Conservation (phyloP, 2,888 invertebrate genomes). For the Drosophila koepferae region DNA sequence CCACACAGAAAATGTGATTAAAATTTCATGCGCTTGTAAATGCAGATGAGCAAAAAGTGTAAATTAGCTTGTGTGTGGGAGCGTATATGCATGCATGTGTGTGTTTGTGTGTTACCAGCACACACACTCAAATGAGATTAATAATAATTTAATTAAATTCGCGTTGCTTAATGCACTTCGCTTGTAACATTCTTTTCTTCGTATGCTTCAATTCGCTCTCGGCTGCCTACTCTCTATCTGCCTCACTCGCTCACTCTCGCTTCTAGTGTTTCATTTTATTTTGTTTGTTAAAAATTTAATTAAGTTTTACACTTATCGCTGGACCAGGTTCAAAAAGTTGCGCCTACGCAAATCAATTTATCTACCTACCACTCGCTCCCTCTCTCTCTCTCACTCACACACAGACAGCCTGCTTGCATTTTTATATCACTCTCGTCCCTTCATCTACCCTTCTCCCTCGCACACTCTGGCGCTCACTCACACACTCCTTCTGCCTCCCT, state of each 20-base stretch:
- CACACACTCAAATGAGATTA: slow-evolving; percentile 70
- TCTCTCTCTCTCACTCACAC: background rate
- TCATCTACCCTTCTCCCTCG: background rate
- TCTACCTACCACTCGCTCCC: background rate
- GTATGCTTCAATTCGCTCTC: slow-evolving; percentile 21
- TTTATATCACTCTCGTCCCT: background rate
- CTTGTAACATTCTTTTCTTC: slow-evolving; percentile 50
- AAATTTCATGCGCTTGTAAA: slow-evolving; percentile 54
- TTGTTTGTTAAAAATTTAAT: slow-evolving; percentile 61
- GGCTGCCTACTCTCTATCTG: background rate
- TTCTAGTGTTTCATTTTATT: slow-evolving; percentile 14
- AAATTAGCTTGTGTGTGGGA: slow-evolving; percentile 10
- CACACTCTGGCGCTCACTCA: background rate
- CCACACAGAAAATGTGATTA: slow-evolving; percentile 51
- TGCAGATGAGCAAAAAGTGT: slow-evolving; percentile 38
- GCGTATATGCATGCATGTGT: slow-evolving; percentile 3
- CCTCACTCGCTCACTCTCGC: background rate
- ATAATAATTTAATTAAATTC: slow-evolving; percentile 81
- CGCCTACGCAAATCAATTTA: slow-evolving; percentile 10
- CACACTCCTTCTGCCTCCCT: background rate
- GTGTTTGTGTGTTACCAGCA: slow-evolving; percentile 12
- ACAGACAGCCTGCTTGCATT: background rate
- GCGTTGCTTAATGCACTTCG: slow-evolving; percentile 75
- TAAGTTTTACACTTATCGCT: slow-evolving; percentile 72
- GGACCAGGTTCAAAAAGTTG: slow-evolving; percentile 20